phyloP scores from a whole-genome alignment of 2,888 invertebrate genomes.

The Disparrhopalites patrizii region DNA sequence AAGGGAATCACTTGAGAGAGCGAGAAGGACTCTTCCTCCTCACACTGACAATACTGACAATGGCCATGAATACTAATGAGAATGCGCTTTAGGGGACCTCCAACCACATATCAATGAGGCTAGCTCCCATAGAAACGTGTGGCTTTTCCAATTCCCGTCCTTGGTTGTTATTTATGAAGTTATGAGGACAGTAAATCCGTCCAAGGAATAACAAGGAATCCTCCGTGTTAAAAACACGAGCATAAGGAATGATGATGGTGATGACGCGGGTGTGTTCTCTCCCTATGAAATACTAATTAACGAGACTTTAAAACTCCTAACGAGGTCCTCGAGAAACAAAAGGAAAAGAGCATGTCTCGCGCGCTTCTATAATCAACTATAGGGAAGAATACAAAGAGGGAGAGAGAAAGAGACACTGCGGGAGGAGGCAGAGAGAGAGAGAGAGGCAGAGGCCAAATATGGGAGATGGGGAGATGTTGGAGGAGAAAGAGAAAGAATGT shows the following conservation, averaged over 20 bases:
- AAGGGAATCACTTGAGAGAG: neutral
- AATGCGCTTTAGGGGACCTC: too few species aligned
- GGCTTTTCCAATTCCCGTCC: too few species aligned
- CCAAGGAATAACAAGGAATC: neutral
- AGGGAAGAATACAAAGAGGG: neutral
- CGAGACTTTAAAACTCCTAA: conserved; percentile 23
- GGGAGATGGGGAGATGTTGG: too few species aligned
- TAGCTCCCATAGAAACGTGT: neutral
- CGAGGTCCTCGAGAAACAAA: conserved; percentile 32
- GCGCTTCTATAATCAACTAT: neutral
- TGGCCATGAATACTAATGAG: too few species aligned
- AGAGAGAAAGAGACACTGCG: neutral
- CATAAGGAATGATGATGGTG: neutral
- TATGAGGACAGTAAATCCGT: neutral
- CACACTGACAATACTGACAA: neutral
- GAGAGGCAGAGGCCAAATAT: neutral
- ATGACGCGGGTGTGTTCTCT: neutral
- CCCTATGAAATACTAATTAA: conserved; percentile 26
- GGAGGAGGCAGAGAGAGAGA: neutral
- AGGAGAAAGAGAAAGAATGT: too few species aligned
- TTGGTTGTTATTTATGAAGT: conserved; percentile 1
- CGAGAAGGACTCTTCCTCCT: neutral
- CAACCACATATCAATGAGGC: neutral
- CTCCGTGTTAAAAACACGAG: neutral
- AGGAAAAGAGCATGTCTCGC: conserved; percentile 11